Percentiles rank a stretch among this genome's conserved stretches.
These are phyloP conservation scores for Anodontia alba DNA, from an alignment of 2,888 invertebrate species.

Conservation along the genomic window DNA sequence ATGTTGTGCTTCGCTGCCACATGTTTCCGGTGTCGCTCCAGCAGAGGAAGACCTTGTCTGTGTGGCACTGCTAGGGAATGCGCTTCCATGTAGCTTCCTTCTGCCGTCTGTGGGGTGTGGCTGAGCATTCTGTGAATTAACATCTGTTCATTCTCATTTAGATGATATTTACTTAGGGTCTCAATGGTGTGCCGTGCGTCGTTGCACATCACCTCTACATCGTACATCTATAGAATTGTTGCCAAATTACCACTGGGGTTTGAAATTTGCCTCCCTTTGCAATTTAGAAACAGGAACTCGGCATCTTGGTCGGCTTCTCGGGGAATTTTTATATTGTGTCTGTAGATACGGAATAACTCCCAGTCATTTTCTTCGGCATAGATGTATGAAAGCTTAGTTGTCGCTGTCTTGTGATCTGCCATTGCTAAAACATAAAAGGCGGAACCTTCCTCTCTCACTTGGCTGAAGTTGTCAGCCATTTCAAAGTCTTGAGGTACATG, in stretches of 20 bases:
- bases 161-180: neutral
- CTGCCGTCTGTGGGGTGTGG: neutral
- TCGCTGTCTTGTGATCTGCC: conserved; percentile 6
- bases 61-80: neutral
- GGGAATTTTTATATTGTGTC: neutral
- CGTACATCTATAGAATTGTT: neutral
- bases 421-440: neutral
- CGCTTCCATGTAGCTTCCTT: neutral
- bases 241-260: too few relatives aligned
- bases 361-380: neutral
- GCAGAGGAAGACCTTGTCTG: conserved; percentile 7
- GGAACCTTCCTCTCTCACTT: neutral
- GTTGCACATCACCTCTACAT: neutral
- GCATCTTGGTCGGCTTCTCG: too few relatives aligned
- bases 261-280: too few relatives aligned
- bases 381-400: neutral
- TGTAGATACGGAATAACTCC: neutral
- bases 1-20: neutral
- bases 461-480: conserved; percentile 3
- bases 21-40: neutral
- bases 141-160: neutral
- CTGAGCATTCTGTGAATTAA: neutral
- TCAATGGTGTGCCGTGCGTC: neutral
- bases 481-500: neutral
- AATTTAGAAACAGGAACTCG: too few relatives aligned